Base-by-base conservation (phyloP, 2,113 vertebrate genomes). In the Collichthys lucidus region DNA sequence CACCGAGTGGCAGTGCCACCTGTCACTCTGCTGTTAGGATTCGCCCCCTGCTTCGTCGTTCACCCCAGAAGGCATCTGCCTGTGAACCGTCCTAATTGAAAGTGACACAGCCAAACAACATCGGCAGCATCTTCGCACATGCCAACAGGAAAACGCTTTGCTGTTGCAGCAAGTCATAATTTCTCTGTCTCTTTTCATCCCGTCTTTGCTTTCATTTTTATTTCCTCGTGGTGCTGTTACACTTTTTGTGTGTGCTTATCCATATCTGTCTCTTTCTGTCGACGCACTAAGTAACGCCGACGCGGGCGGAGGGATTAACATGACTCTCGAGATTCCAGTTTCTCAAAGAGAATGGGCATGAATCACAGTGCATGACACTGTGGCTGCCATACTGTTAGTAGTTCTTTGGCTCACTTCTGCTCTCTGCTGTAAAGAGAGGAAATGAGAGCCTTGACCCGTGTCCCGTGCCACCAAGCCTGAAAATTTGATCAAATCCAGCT, bases 401-500 rank as follows among this genome's bases (percentile, higher is more conserved):
- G 24, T 85, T 77, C 73, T 77, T 56, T 79, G 80, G 63, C 76
- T 80, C 46, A 50, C 20, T 26, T 52, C 66, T 71, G 22, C 78
- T 80, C 64, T 70, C 44, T 69, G 47, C 62, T 80, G 63, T 76
- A 63, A 88, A 69, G n/a, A 84, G 22, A 46, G 59, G 79, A 89
- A 89, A 90, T 77, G 81, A 91, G 82, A 89, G 70, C 79, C 4
- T 11, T 74, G 86, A 83, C 86, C 91, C 82, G 9, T 61, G 80
- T 84, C 88, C 79, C 63, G 22, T 60, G 42, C 78, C 66, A 74
- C 74, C 67, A 83, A 74, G 77, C 79, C 74, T 56, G 69, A 91
- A 83, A 76, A 90, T 89, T 86, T 92, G 89, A 92, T 92, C 85
- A 85, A 82, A 82, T 78, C 63, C 73, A 69, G 84, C 88, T 93